Conservation (phyloP, 1,140 invertebrate genomes). For the Carcinoscorpius rotundicauda region DNA sequence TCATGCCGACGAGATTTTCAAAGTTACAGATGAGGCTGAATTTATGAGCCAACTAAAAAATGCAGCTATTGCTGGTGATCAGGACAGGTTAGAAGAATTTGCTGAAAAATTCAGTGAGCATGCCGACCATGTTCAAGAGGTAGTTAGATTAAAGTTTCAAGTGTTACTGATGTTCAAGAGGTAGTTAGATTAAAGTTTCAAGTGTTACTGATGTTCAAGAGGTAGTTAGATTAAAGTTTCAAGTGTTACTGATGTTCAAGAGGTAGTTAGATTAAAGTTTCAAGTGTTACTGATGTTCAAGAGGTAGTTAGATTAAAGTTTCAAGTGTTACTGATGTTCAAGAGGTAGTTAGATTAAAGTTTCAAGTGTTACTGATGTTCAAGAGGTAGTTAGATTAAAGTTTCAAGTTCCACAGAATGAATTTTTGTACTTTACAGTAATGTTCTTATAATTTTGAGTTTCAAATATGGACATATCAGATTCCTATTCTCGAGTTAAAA, state of each 20-base stretch:
- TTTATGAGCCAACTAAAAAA: slow-evolving; percentile 62
- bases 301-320: slow-evolving; percentile 45
- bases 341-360: slow-evolving; percentile 45
- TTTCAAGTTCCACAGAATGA: too few species aligned
- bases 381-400: slow-evolving; percentile 49
- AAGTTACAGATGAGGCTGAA: slow-evolving; percentile 52
- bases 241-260: slow-evolving; percentile 50
- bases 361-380: slow-evolving; percentile 42
- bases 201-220: slow-evolving; percentile 54
- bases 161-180: slow-evolving; percentile 56
- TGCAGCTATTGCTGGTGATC: slow-evolving; percentile 62
- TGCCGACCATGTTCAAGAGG: slow-evolving; percentile 83
- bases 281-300: slow-evolving; percentile 46
- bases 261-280: slow-evolving; percentile 41
- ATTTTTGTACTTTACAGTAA: too few species aligned
- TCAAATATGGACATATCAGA: too few species aligned
- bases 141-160: slow-evolving; percentile 27
- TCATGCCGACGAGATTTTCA: slow-evolving; percentile 55
- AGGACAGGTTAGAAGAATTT: slow-evolving; percentile 63
- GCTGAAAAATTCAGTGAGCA: slow-evolving; percentile 77
- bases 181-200: slow-evolving; percentile 34
- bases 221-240: slow-evolving; percentile 35
- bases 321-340: slow-evolving; percentile 46
- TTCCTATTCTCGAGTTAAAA: too few species aligned
- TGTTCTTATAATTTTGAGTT: too few species aligned